Evolutionary conservation across 1,140 invertebrate genomes (phyloP).

Genomic region (Choristoneura fumiferana): DNA sequence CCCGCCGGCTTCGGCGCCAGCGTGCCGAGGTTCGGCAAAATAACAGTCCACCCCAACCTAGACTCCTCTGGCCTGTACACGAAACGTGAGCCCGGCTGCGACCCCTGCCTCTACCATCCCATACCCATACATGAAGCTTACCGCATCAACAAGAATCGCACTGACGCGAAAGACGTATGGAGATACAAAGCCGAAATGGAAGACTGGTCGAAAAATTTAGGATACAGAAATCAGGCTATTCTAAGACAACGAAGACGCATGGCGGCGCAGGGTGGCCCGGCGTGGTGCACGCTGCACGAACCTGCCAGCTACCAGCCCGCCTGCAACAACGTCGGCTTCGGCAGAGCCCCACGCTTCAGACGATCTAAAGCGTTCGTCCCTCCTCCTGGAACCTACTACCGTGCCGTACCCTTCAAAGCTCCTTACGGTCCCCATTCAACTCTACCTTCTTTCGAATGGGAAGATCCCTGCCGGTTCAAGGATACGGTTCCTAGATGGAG

Average conservation of each 20-base stretch:
- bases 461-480: slow-evolving; percentile 60
- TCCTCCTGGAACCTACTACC: slow-evolving; percentile 60
- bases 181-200: slow-evolving; percentile 61
- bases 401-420: slow-evolving; percentile 41
- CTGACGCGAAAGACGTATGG: slow-evolving; percentile 51
- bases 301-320: slow-evolving; percentile 38
- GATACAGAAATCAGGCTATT: slow-evolving; percentile 62
- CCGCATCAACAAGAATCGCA: slow-evolving; percentile 41
- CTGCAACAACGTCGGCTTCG: slow-evolving; percentile 59
- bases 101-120: slow-evolving; percentile 58
- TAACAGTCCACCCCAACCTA: slow-evolving; percentile 56
- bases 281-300: slow-evolving; percentile 49
- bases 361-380: slow-evolving; percentile 36
- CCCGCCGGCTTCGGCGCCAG: slow-evolving; percentile 37
- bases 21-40: slow-evolving; percentile 49
- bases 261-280: slow-evolving; percentile 51
- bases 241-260: slow-evolving; percentile 47
- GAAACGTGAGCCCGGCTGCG: slow-evolving; percentile 45
- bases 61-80: slow-evolving; percentile 55
- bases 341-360: slow-evolving; percentile 45
- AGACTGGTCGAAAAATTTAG: slow-evolving; percentile 64
- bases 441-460: slow-evolving; percentile 55
- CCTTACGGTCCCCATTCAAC: slow-evolving; percentile 52
- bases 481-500: slow-evolving; percentile 51
- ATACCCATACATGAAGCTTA: slow-evolving; percentile 42